phyloP scores from a whole-genome alignment of 2,797 vertebrate genomes.

The Sparus aurata region DNA sequence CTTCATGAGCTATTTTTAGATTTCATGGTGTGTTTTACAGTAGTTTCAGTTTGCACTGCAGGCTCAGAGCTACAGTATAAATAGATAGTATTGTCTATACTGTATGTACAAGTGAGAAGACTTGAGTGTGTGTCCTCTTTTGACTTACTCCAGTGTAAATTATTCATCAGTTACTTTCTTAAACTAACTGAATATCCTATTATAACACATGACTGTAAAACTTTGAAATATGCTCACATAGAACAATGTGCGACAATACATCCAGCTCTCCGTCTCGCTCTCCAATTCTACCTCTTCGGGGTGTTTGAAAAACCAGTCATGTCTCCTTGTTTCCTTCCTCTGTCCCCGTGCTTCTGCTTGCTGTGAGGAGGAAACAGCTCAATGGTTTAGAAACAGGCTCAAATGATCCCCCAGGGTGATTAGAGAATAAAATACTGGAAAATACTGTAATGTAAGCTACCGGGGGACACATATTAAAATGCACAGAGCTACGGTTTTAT shows the following conservation, averaged over 20 bases:
- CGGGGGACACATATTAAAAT: constrained; percentile 38
- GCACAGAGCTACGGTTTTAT: constrained; percentile 31
- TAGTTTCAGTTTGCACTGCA: not conserved
- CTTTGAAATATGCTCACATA: not conserved
- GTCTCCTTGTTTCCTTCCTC: constrained; percentile 26
- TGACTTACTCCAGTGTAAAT: not conserved
- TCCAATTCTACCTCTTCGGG: constrained; percentile 25
- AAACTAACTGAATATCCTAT: not conserved
- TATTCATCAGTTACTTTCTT: constrained; percentile 11
- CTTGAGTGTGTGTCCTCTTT: not conserved
- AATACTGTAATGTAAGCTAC: constrained; percentile 30
- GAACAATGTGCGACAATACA: constrained; percentile 11
- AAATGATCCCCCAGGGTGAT: constrained; percentile 56
- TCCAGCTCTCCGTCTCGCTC: not conserved
- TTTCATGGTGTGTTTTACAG: constrained; percentile 7
- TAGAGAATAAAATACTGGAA: constrained; percentile 46
- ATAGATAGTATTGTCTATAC: not conserved
- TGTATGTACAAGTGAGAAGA: not conserved
- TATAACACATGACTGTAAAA: not conserved
- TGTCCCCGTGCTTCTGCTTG: constrained; percentile 26
- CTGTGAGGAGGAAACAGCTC: constrained; percentile 44
- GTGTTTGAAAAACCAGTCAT: constrained; percentile 22
- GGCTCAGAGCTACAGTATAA: constrained; percentile 4
- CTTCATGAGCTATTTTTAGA: constrained; percentile 20
- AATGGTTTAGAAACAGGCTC: constrained; percentile 57